Percentiles rank a stretch among this genome's conserved stretches.
These are phyloP conservation scores for Artibeus lituratus DNA, from an alignment of 2,797 vertebrate species.

Conservation along the genomic window DNA sequence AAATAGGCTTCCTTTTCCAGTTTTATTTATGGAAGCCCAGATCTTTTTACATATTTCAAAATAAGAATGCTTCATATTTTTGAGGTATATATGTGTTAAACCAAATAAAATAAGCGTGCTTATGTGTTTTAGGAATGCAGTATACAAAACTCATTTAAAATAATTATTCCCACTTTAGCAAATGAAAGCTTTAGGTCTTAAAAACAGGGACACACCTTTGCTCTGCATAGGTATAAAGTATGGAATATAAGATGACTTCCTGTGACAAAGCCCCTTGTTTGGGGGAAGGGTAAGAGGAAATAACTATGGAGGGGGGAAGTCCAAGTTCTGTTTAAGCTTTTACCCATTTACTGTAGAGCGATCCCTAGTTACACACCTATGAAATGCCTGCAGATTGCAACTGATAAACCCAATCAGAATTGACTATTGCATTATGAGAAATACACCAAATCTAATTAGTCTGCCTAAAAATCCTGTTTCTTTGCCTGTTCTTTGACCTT, in stretches of 20 bases:
- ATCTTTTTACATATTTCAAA: slow-evolving; percentile 26
- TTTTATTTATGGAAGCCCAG: background rate
- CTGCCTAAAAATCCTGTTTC: background rate
- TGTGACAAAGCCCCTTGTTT: background rate
- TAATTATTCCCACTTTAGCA: background rate
- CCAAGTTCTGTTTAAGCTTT: background rate
- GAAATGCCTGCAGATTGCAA: slow-evolving; percentile 13
- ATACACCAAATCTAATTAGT: background rate
- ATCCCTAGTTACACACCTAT: background rate
- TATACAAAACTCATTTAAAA: background rate
- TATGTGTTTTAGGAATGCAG: background rate
- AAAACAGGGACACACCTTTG: background rate
- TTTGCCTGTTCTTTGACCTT: slow-evolving; percentile 10
- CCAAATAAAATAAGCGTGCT: background rate
- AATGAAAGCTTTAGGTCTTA: background rate
- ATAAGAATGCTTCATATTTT: background rate
- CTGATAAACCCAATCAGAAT: background rate
- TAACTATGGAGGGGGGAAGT: background rate
- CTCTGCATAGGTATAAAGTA: background rate
- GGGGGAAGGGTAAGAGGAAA: background rate
- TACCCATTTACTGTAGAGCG: background rate
- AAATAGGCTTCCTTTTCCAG: background rate
- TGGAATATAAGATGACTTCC: background rate
- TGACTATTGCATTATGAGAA: background rate
- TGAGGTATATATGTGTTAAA: background rate